Conservation (phyloP, 2,888 invertebrate species). For the Cataglyphis albicans region DNA sequence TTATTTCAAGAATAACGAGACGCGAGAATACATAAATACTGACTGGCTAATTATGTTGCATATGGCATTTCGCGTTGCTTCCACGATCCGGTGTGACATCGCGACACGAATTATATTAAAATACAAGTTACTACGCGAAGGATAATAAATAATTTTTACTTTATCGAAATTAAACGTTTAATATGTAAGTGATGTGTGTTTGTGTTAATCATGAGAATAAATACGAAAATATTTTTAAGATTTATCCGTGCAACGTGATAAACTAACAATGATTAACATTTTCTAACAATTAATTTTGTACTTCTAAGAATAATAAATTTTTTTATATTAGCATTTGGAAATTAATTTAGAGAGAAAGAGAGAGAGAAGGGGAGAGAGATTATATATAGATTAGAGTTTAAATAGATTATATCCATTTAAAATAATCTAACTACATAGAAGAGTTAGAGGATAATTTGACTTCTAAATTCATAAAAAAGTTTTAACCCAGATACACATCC, state of each 20-base stretch:
- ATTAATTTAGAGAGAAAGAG: neutral
- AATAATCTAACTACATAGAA: neutral
- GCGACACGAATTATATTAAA: neutral
- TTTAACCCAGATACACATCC: slow-evolving; percentile 9
- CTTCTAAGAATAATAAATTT: too few species aligned
- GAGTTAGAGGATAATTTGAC: neutral
- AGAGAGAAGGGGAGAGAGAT: neutral
- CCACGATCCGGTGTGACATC: neutral
- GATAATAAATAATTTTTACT: slow-evolving; percentile 24
- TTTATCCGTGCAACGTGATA: neutral
- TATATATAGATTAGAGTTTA: neutral
- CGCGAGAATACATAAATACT: neutral
- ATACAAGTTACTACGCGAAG: neutral
- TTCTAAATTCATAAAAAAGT: neutral
- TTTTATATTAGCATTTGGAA: neutral
- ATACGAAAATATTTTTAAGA: neutral
- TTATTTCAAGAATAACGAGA: slow-evolving; percentile 40
- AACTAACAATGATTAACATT: neutral
- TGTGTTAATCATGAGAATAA: neutral
- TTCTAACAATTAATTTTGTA: slow-evolving; percentile 3
- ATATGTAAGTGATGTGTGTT: neutral
- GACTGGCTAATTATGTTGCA: neutral
- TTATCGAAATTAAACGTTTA: neutral
- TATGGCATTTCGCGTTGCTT: slow-evolving; percentile 9
- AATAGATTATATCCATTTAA: neutral